A percentile compares a stretch with the other conserved stretches of the same genome.
Conservation (phyloP, 2,113 vertebrate species). For the Vidua macroura region DNA sequence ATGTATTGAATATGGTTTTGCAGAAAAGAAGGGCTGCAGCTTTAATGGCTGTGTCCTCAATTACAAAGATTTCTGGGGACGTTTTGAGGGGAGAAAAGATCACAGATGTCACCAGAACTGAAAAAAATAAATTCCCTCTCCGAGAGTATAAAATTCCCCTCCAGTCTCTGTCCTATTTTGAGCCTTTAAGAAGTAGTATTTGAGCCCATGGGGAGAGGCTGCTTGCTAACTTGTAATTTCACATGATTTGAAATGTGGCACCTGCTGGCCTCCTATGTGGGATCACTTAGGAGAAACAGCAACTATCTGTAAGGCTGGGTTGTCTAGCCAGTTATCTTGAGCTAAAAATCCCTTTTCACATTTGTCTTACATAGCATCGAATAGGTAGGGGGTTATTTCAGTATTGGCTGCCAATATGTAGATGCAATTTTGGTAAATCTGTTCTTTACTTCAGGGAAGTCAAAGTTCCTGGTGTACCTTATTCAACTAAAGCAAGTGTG, state of each 20-base stretch:
- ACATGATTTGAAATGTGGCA: slow-evolving; percentile 75
- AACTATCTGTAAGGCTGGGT: slow-evolving; percentile 42
- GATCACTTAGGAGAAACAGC: slow-evolving; percentile 61
- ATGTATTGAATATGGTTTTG: not conserved
- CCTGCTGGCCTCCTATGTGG: slow-evolving; percentile 58
- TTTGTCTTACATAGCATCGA: not conserved
- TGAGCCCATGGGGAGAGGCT: slow-evolving; percentile 63
- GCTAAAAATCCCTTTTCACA: slow-evolving; percentile 39
- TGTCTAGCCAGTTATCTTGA: slow-evolving; percentile 48
- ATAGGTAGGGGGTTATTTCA: slow-evolving; percentile 7
- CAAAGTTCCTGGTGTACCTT: not conserved
- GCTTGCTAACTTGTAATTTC: slow-evolving; percentile 77
- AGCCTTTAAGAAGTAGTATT: slow-evolving; percentile 68
- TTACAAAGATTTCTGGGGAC: not conserved
- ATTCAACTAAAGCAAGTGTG: not conserved
- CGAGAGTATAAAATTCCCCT: slow-evolving; percentile 20
- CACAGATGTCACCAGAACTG: not conserved
- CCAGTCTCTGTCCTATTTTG: slow-evolving; percentile 30
- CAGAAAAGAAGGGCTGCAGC: not conserved
- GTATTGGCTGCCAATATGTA: slow-evolving; percentile 2
- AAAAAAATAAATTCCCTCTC: slow-evolving; percentile 39
- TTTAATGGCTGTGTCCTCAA: not conserved
- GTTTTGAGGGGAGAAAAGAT: not conserved
- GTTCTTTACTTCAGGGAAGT: not conserved
- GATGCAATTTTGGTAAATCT: slow-evolving; percentile 10